phyloP scores from a whole-genome alignment of 1,140 invertebrate species.

The Druon quercuslanigerum region DNA sequence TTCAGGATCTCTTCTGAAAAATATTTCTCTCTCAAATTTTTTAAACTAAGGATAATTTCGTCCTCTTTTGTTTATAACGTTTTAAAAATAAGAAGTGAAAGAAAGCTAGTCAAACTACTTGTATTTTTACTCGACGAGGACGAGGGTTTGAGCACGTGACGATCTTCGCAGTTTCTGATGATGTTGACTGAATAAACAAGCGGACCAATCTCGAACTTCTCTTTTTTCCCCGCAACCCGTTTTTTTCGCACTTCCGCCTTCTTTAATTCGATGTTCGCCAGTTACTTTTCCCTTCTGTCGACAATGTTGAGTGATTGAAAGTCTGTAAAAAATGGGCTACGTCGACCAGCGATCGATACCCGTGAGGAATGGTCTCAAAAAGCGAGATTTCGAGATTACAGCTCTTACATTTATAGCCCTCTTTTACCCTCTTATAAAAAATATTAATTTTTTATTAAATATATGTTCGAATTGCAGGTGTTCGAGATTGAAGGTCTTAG shows the following conservation, averaged over 20 bases:
- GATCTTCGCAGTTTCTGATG: neutral
- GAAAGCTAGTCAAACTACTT: conserved; percentile 13
- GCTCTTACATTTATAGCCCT: too few species aligned
- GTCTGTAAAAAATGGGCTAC: conserved; percentile 22
- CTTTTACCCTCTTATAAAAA: too few species aligned
- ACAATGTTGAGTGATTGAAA: neutral
- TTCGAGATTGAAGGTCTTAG: too few species aligned
- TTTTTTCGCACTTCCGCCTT: neutral
- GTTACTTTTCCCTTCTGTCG: neutral
- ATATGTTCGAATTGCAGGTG: too few species aligned
- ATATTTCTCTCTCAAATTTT: too few species aligned
- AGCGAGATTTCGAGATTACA: too few species aligned
- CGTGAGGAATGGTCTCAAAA: neutral
- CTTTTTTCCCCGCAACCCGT: neutral
- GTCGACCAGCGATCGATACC: conserved; percentile 11
- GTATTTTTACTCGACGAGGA: neutral
- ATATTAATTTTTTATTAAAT: too few species aligned
- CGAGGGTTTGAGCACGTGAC: neutral
- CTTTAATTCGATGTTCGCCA: neutral
- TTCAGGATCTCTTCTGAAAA: too few species aligned
- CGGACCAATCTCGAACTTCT: neutral
- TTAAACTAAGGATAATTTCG: too few species aligned
- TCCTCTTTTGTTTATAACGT: neutral
- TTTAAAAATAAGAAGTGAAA: neutral
- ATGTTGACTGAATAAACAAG: conserved; percentile 1